Evolutionary conservation across 2,113 vertebrate genomes (phyloP).

Genomic region (Syngnathoides biaculeatus): DNA sequence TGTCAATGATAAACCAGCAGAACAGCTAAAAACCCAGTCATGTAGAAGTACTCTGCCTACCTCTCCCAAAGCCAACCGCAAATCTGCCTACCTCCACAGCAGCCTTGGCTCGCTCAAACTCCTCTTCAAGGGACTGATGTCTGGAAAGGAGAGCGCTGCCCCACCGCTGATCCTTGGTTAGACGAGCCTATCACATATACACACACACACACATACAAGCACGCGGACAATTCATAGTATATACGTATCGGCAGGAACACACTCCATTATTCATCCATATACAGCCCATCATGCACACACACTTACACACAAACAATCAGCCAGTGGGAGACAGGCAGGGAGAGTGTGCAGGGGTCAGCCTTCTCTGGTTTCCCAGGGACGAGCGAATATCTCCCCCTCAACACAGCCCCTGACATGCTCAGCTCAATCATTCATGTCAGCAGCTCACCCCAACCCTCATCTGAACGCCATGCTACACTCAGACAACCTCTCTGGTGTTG

Average conservation of each 20-base stretch:
- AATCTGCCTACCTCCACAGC: conserved; percentile 88
- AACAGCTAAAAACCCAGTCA: background rate
- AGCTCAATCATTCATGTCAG: conserved; percentile 56
- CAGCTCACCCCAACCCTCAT: conserved; percentile 29
- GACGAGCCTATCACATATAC: conserved; percentile 76
- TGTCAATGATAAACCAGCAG: background rate
- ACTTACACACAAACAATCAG: conserved; percentile 31
- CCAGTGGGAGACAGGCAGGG: conserved; percentile 44
- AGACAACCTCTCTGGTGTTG: conserved; percentile 25
- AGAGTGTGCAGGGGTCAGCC: conserved; percentile 58
- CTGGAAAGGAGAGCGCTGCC: conserved; percentile 88
- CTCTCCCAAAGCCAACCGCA: conserved; percentile 6
- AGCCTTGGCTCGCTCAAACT: conserved; percentile 98
- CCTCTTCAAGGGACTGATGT: conserved; percentile 96
- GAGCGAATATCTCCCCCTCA: conserved; percentile 52
- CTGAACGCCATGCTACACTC: conserved; percentile 30
- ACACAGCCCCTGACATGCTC: conserved; percentile 65
- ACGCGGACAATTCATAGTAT: conserved; percentile 29
- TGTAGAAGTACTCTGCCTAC: background rate
- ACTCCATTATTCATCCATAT: conserved; percentile 16
- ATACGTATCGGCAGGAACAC: conserved; percentile 42
- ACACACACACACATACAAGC: conserved; percentile 34
- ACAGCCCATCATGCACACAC: conserved; percentile 30
- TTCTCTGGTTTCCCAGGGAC: conserved; percentile 55
- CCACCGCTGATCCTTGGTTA: conserved; percentile 86